Evolutionary conservation across 2,888 invertebrate genomes (phyloP).

Genomic region (Myopa tessellatipennis): DNA sequence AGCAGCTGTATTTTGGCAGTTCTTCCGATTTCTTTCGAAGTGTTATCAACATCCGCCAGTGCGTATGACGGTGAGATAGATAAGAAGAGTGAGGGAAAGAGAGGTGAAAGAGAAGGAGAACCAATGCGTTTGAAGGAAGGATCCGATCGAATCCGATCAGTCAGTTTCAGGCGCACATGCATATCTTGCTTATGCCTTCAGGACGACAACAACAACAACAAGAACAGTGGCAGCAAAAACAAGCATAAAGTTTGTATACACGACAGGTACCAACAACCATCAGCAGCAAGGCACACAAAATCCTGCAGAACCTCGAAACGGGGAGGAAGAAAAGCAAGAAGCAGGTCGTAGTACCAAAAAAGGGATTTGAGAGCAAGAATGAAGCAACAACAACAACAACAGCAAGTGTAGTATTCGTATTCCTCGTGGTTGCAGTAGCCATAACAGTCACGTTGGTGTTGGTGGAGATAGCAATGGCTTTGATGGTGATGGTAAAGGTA

Average conservation of each 20-base stretch:
- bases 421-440: not conserved
- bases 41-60: slow-evolving; percentile 57
- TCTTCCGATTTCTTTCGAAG: slow-evolving; percentile 46
- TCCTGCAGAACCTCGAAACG: not conserved
- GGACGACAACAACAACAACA: slow-evolving; percentile 1
- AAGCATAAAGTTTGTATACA: slow-evolving; percentile 19
- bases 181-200: not conserved
- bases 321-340: slow-evolving; percentile 21
- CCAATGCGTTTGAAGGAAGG: slow-evolving; percentile 31
- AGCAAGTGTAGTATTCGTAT: not conserved
- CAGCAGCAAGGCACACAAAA: slow-evolving; percentile 19
- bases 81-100: slow-evolving; percentile 30
- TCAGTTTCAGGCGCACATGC: slow-evolving; percentile 17
- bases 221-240: slow-evolving; percentile 32
- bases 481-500: slow-evolving; percentile 17
- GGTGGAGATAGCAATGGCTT: not conserved
- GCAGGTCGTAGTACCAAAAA: slow-evolving; percentile 27
- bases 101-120: slow-evolving; percentile 36
- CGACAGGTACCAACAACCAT: slow-evolving; percentile 24
- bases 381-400: slow-evolving; percentile 27
- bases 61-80: slow-evolving; percentile 5
- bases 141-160: not conserved
- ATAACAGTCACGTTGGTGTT: not conserved
- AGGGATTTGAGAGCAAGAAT: slow-evolving; percentile 35
- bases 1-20: slow-evolving; percentile 53